Evolutionary conservation across 2,888 invertebrate species (phyloP).

Genomic region (Spodoptera picta): DNA sequence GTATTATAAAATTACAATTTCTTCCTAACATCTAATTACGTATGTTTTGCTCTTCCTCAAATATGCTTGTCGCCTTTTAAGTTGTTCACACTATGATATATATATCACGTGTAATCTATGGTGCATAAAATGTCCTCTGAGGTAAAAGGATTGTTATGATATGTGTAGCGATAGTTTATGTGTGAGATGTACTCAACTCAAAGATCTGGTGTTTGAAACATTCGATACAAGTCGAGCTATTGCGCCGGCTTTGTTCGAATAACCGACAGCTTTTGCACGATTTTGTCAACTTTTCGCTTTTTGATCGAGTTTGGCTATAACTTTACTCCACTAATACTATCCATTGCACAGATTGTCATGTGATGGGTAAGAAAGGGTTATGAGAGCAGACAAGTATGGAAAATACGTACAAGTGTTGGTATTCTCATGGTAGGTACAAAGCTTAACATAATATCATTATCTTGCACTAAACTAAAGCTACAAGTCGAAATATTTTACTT

Average conservation of each 20-base stretch:
- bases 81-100: slow-evolving; percentile 53
- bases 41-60: slow-evolving; percentile 63
- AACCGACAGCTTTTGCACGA: slow-evolving; percentile 5
- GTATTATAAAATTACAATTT: slow-evolving; percentile 48
- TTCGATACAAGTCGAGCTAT: slow-evolving; percentile 9
- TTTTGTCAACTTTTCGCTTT: slow-evolving; percentile 5
- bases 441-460: slow-evolving; percentile 4
- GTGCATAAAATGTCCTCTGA: slow-evolving; percentile 77
- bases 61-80: slow-evolving; percentile 58
- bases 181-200: slow-evolving; percentile 28
- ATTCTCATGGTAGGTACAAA: slow-evolving; percentile 10
- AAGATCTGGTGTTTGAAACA: slow-evolving; percentile 8
- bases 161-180: slow-evolving; percentile 51
- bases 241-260: not conserved
- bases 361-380: not conserved
- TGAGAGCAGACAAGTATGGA: not conserved
- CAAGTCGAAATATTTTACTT: slow-evolving; percentile 58
- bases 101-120: slow-evolving; percentile 72
- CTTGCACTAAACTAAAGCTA: slow-evolving; percentile 53
- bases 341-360: slow-evolving; percentile 3
- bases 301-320: not conserved
- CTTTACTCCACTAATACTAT: not conserved
- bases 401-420: not conserved
- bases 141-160: slow-evolving; percentile 70
- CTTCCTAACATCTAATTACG: slow-evolving; percentile 56